A percentile compares a stretch with the other conserved stretches of the same genome.
phyloP scores from a whole-genome alignment of 2,113 vertebrate genomes.

The Casuarius casuarius region DNA sequence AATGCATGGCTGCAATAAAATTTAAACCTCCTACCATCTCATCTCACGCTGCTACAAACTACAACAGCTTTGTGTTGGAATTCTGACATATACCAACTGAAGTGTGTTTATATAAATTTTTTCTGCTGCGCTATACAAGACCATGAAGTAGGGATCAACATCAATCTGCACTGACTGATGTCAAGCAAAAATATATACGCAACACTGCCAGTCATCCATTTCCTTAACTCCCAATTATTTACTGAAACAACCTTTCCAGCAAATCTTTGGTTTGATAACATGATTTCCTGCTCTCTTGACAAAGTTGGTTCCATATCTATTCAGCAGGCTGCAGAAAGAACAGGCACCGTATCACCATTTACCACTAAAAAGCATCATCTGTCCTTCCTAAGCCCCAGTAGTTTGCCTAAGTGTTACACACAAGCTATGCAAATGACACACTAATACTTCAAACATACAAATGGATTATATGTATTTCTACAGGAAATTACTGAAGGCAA shows the following conservation, averaged over 20 bases:
- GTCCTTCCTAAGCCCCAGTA: neutral
- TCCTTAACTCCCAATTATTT: neutral
- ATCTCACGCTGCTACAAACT: neutral
- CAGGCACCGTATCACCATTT: neutral
- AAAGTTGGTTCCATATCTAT: neutral
- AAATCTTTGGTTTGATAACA: neutral
- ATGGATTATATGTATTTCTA: slow-evolving; percentile 54
- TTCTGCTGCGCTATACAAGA: neutral
- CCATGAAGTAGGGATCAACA: neutral
- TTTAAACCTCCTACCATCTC: neutral
- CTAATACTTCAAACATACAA: slow-evolving; percentile 60
- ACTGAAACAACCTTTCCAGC: neutral
- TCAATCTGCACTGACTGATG: neutral
- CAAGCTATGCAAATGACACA: slow-evolving; percentile 52
- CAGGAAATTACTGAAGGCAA: slow-evolving; percentile 69
- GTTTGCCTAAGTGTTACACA: slow-evolving; percentile 48
- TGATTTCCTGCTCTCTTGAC: slow-evolving; percentile 38
- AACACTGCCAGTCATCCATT: neutral
- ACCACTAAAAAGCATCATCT: slow-evolving; percentile 3
- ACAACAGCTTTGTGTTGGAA: neutral
- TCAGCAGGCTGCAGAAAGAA: neutral
- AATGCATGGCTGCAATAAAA: neutral
- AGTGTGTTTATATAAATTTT: neutral
- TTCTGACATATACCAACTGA: neutral
- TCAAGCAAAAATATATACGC: neutral